Percentiles rank a stretch among this genome's conserved stretches.
Evolutionary conservation across 2,797 vertebrate species (phyloP).

Genomic region (Apogon hyalosoma): DNA sequence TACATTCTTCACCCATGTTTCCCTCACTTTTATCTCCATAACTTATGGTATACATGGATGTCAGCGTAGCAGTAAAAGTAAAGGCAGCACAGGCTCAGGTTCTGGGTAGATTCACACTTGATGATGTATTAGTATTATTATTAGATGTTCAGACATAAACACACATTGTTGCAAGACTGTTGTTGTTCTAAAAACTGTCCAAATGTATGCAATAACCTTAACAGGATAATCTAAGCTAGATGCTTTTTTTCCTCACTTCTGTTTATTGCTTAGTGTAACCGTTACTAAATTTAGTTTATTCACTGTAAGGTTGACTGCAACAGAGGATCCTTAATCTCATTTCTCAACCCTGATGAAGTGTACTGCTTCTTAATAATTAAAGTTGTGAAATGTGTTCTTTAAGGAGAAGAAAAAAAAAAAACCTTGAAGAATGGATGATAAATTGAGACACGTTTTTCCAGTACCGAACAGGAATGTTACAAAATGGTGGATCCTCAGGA

Average conservation of each 20-base stretch:
- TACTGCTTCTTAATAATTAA: background rate
- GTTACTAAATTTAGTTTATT: constrained; percentile 9
- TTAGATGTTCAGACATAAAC: constrained; percentile 32
- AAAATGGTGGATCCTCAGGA: constrained; percentile 81
- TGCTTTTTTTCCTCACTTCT: background rate
- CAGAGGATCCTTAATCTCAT: constrained; percentile 7
- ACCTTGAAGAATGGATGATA: background rate
- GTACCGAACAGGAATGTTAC: constrained; percentile 57
- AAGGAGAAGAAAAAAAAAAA: background rate
- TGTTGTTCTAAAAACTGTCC: constrained; percentile 1
- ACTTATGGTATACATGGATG: constrained; percentile 41
- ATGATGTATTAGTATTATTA: constrained; percentile 7
- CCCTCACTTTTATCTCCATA: constrained; percentile 61
- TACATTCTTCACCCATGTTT: constrained; percentile 75
- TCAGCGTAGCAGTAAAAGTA: constrained; percentile 36
- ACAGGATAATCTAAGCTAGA: background rate
- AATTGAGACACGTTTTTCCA: constrained; percentile 40
- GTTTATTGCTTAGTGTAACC: constrained; percentile 12
- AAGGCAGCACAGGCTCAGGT: constrained; percentile 21
- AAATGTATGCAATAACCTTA: constrained; percentile 2
- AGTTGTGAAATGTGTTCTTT: constrained; percentile 6
- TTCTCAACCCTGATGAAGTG: constrained; percentile 4
- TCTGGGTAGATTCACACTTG: constrained; percentile 14
- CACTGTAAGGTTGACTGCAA: constrained; percentile 11
- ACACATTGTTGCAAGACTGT: constrained; percentile 11